Evolutionary conservation across 1,140 invertebrate species (phyloP).

Genomic region (Drosophila persimilis): DNA sequence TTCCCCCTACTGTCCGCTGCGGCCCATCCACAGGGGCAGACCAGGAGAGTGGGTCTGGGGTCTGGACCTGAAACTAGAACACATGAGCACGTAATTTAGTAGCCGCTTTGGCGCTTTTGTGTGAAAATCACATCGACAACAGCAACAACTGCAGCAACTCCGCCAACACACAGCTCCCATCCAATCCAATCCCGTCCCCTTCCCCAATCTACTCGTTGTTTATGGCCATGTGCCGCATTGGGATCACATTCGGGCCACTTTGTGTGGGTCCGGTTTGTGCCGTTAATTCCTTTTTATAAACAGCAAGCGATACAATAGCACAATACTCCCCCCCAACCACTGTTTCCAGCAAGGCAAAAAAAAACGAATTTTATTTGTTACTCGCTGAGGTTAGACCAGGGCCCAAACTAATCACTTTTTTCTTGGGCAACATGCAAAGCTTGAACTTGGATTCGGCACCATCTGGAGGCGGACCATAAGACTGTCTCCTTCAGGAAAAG

Average conservation of each 20-base stretch:
- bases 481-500: neutral
- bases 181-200: neutral
- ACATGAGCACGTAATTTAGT: conserved; percentile 81
- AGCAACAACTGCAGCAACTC: conserved; percentile 22
- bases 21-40: conserved; percentile 17
- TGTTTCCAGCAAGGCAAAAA: conserved; percentile 13
- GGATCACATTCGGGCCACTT: conserved; percentile 64
- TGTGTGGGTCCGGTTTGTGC: conserved; percentile 75
- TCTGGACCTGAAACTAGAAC: conserved; percentile 65
- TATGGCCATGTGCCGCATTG: conserved; percentile 73
- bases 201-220: conserved; percentile 48
- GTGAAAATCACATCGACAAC: conserved; percentile 76
- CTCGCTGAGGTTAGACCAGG: conserved; percentile 43
- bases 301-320: conserved; percentile 64
- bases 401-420: conserved; percentile 68
- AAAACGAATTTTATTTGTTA: conserved; percentile 61
- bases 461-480: conserved; percentile 2
- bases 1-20: conserved; percentile 43
- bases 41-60: neutral
- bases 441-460: conserved; percentile 28
- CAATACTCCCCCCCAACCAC: conserved; percentile 10
- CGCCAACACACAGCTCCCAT: conserved; percentile 15
- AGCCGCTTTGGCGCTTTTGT: conserved; percentile 78
- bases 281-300: conserved; percentile 81
- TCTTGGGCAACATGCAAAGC: conserved; percentile 41